phyloP scores from a whole-genome alignment of 1,140 invertebrate genomes.

The Neodiprion lecontei region DNA sequence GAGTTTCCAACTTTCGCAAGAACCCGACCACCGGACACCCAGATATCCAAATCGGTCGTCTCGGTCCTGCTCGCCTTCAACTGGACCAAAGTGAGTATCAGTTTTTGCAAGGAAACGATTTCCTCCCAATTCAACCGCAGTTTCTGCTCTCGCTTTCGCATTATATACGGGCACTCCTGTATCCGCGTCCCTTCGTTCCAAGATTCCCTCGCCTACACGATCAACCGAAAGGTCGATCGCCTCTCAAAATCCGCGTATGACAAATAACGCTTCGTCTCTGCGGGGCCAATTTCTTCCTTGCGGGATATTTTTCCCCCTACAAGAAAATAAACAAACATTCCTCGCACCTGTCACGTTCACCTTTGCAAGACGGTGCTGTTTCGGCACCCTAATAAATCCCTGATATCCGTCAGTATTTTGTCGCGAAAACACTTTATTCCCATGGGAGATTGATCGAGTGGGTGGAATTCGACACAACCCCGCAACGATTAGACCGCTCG shows the following conservation, averaged over 20 bases:
- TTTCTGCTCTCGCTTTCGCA: constrained; percentile 7
- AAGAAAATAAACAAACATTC: too few relatives aligned
- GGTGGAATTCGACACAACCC: neutral
- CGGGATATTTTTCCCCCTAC: too few relatives aligned
- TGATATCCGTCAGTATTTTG: neutral
- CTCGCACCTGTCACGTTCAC: too few relatives aligned
- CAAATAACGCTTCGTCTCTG: too few relatives aligned
- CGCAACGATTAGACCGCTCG: neutral
- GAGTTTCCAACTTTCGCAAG: constrained; percentile 92
- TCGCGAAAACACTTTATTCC: too few relatives aligned
- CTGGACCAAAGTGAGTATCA: constrained; percentile 77
- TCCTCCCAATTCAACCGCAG: constrained; percentile 16
- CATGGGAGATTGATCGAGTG: too few relatives aligned
- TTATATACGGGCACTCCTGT: constrained; percentile 9
- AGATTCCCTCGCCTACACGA: too few relatives aligned
- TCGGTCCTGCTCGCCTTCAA: constrained; percentile 80
- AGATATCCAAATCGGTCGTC: constrained; percentile 89
- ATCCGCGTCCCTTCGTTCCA: constrained; percentile 15
- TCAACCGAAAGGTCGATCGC: too few relatives aligned
- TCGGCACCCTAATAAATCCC: neutral
- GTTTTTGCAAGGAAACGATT: too few relatives aligned
- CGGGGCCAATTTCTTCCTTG: too few relatives aligned
- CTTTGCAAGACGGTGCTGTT: too few relatives aligned
- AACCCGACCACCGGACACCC: constrained; percentile 90
- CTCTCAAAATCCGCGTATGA: too few relatives aligned